Base-by-base conservation (phyloP, 2,113 vertebrate species). In the Motacilla tschutschensis region DNA sequence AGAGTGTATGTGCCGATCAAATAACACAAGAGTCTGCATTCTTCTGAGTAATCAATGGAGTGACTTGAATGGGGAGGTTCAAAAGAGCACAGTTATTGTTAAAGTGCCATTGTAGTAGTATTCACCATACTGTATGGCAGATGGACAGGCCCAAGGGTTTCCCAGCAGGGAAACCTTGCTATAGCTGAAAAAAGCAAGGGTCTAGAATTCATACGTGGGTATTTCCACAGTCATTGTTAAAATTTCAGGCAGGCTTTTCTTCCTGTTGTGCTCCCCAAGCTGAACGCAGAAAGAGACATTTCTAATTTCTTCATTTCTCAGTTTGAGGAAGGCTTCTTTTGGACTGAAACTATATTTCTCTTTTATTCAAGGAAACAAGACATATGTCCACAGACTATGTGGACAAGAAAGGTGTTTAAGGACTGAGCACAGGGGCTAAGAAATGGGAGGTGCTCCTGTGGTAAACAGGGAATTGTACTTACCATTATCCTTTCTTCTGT, bases 11-110 rank as follows among this genome's bases (percentile, higher is more conserved):
- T 90, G 92, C 88, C 17, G 85, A 95, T 95, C 94, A 93, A 95
- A 89, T 97, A 96, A 94, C 95, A 93, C 63, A 89, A 75, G 90
- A 91, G 81, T 74, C 91, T 88, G 76, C 94, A 91, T 97, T 96
- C 91, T 95, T 96, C 90, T 12, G n/a, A 65, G 70, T 91, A 93
- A 96, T 95, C 95, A 87, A 71, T 94, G 81, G 64, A 77, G 75
- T 55, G 53, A 55, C 64, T 95, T 94, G 91, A 93, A 93, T 79
- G 17, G 11, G 58, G 63, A 59, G 73, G 85, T 86, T 93, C 83
- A 93, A 94, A 91, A 94, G 79, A 93, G 59, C 87, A 84, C 58
- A 40, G 69, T 76, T 85, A 90, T 94, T 89, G 88, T 85, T 76
- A 73, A 88, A 89, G 73, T 93, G 54, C 83, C 81, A 78, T 84